These are phyloP conservation scores for Ormia ochracea DNA, from an alignment of 2,888 invertebrate species.

Conservation along the genomic window DNA sequence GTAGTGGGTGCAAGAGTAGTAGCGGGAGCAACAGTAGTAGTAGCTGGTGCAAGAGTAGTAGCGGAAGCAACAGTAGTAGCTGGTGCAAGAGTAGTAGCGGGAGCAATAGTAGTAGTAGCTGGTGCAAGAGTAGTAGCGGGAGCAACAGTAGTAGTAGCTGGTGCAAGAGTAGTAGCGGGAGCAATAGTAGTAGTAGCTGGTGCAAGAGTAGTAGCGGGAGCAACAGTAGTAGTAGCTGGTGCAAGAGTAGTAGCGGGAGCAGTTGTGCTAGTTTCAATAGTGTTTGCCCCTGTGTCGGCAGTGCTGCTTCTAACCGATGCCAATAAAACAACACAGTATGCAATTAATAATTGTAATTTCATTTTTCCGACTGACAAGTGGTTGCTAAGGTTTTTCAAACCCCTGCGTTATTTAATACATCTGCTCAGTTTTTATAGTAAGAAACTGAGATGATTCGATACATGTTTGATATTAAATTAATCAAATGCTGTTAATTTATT, in stretches of 20 bases:
- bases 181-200: background rate
- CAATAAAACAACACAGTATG: background rate
- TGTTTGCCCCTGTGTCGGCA: background rate
- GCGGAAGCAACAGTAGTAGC: background rate
- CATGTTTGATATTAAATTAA: background rate
- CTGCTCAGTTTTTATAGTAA: constrained; percentile 16
- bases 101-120: background rate
- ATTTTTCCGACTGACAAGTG: background rate
- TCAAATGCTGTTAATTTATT: background rate
- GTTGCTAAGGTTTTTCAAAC: background rate
- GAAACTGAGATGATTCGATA: background rate
- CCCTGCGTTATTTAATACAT: background rate
- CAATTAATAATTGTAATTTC: constrained; percentile 12
- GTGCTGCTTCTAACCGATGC: background rate
- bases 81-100: background rate
- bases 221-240: background rate
- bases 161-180: background rate
- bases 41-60: background rate
- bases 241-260: background rate
- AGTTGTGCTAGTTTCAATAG: no score
- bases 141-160: background rate
- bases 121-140: background rate
- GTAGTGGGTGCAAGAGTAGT: background rate
- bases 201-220: background rate
- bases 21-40: background rate